These are phyloP conservation scores for Lagopus muta DNA, from an alignment of 2,113 vertebrate genomes.

Conservation along the genomic window DNA sequence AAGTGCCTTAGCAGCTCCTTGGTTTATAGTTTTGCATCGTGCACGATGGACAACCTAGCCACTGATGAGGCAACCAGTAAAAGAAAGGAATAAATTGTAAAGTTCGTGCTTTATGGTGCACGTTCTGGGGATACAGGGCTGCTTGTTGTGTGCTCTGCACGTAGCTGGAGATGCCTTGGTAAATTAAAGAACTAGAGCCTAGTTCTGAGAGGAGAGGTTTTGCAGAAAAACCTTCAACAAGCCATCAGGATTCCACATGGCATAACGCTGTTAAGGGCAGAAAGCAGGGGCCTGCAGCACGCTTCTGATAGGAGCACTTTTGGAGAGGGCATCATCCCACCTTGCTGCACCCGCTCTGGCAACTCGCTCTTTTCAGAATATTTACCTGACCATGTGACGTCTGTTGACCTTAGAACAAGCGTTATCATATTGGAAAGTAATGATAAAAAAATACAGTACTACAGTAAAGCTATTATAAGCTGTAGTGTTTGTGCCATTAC, in stretches of 20 bases:
- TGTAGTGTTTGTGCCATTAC: slow-evolving; percentile 64
- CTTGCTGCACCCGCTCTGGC: background rate
- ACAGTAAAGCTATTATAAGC: slow-evolving; percentile 67
- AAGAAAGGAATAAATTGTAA: slow-evolving; percentile 49
- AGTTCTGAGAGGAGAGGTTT: background rate
- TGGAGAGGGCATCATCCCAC: rapidly evolving
- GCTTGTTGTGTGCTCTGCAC: background rate
- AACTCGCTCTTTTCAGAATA: background rate
- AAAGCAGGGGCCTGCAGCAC: background rate
- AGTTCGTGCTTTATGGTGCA: background rate
- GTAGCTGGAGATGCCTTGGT: background rate
- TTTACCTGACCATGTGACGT: slow-evolving; percentile 37
- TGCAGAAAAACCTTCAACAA: background rate
- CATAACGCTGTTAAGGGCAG: rapidly evolving
- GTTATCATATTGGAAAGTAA: slow-evolving; percentile 67
- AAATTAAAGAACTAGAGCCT: background rate
- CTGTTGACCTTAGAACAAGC: slow-evolving; percentile 65
- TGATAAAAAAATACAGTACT: slow-evolving; percentile 58
- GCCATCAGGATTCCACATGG: rapidly evolving
- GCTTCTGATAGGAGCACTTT: rapidly evolving
- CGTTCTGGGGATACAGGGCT: background rate
- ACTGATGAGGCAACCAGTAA: slow-evolving; percentile 38
- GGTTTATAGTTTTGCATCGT: slow-evolving; percentile 35
- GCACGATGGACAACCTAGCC: slow-evolving; percentile 56
- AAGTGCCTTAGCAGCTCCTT: slow-evolving; percentile 68